Evolutionary conservation across 2,888 invertebrate genomes (phyloP), one percentile per base, ranked within the genome.

Genomic region (Sympetrum striolatum): DNA sequence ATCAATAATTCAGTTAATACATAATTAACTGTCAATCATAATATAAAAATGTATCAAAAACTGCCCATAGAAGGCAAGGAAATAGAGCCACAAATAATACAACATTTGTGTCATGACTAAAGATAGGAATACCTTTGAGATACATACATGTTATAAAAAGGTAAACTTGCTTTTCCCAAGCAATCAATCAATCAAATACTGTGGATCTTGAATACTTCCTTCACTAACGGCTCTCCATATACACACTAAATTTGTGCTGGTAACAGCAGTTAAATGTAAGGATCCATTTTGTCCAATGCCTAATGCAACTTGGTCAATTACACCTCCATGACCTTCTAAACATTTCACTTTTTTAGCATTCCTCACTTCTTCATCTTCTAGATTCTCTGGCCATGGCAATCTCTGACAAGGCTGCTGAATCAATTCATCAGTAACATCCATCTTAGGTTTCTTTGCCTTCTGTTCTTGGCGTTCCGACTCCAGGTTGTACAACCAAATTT

Each of bases 201-300:
- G 53, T 35, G 58, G 18, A 12, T 18, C n/a, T 37, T 80, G 39
- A 18, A 80, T 44, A 44, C 8, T 35, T 37, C 60, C 86, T 60
- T 86, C 86, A 86, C 60, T 37, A 60, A 86, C 58, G 39, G 86
- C 86, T 86, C 64, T 92, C 93, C 93, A 93, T 14, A 93, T 92
- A 91, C 93, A 93, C n/a, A 93, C 93, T 92, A 93, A 92, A 91
- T 93, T 93, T 90, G 93, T 93, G 90, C 93, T 93, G 0, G 93
- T 93, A 25, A 93, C 93, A 6, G 93, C 93, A 4, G 93, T 93
- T 53, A 93, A 91, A 91, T 92, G 92, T 35, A 86, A 37, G n/a
- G 91, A 91, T 2, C 93, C 92, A 53, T 91, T 92, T 80, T 91
- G 91, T 25, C 92, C 92, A 18, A 93, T 91, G 0, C 92, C 91